Evolutionary conservation across 2,797 vertebrate genomes (phyloP), one percentile per base, ranked within the genome.

Genomic region (Sebastes vulpes): DNA sequence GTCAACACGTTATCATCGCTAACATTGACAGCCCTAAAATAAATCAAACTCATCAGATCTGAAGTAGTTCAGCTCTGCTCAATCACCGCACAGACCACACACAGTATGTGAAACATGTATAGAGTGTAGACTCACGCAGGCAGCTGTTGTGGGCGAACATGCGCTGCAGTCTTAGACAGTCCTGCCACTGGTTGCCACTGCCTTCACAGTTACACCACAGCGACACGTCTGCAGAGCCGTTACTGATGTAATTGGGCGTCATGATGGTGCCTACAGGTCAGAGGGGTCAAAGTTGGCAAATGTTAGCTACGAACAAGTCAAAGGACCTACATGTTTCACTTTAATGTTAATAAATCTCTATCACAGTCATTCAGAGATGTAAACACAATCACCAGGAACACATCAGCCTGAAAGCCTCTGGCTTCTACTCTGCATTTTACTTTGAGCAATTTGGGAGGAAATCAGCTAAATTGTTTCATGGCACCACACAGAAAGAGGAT

Each of bases 231-330:
- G 94, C 92, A 3, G 97, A 99, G 92, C 93, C 94, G 88, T 97
- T 98, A 74, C 96, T 98, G 85, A 99, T 75, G 28, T 98, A 99
- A 95, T 99, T 99, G 58, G 98, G 98, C 9, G 98, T 99, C 97
- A 99, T 97, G 79, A 95, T 93, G 14, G 98, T 99, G 25, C 98
- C 98, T 99, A 83, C 4, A 42, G 60, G 69, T 66, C 26, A 87
- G 28, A 81, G 26, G 20, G 42, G 38, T 32, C 16, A 77, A 28
- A 80, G 29, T 5, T 8, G 12, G 54, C 12, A 42, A 9, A 32
- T n/a, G 28, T 58, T 53, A 4, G 9, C 63, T 32, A 1, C 0
- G 9, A 6, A 48, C 4, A 65, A 25, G 20, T 50, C 31, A 57
- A 12, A 65, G 2, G 1, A 14, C 6, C 5, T 2, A 2, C 0